phyloP scores from a whole-genome alignment of 2,888 invertebrate genomes.

The Andricus quercusramuli region DNA sequence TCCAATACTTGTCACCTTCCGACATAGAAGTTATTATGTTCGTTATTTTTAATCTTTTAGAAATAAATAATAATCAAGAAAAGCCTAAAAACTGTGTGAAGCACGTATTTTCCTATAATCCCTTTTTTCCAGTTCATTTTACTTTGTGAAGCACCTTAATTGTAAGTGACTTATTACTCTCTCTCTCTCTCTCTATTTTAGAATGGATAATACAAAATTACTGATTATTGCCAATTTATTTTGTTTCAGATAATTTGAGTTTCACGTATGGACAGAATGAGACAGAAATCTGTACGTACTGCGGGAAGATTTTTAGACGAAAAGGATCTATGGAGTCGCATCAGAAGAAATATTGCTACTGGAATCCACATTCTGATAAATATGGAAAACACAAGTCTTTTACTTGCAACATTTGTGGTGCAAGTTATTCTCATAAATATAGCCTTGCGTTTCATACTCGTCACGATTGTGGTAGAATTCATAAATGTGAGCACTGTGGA shows the following conservation, averaged over 20 bases:
- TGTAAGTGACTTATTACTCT: background rate
- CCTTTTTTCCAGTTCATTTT: too few species aligned
- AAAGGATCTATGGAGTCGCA: background rate
- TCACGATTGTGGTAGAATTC: conserved; percentile 5
- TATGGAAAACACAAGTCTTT: conserved; percentile 11
- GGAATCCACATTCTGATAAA: background rate
- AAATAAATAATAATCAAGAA: background rate
- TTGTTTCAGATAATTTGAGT: background rate
- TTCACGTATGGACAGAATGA: too few species aligned
- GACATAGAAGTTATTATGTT: background rate
- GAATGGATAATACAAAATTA: background rate
- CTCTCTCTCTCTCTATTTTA: too few species aligned
- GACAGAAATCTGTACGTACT: background rate
- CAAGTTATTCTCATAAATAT: conserved; percentile 6
- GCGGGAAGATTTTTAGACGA: conserved; percentile 13
- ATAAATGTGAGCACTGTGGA: background rate
- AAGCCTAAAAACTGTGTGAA: background rate
- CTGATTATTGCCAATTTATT: background rate
- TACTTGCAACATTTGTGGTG: background rate
- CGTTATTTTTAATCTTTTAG: background rate
- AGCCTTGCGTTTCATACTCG: background rate
- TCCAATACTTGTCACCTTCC: background rate
- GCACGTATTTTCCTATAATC: background rate
- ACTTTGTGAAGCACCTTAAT: too few species aligned
- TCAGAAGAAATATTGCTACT: conserved; percentile 10